Evolutionary conservation across 2,888 invertebrate genomes (phyloP).

Genomic region (Brachynemurus nebulosus): DNA sequence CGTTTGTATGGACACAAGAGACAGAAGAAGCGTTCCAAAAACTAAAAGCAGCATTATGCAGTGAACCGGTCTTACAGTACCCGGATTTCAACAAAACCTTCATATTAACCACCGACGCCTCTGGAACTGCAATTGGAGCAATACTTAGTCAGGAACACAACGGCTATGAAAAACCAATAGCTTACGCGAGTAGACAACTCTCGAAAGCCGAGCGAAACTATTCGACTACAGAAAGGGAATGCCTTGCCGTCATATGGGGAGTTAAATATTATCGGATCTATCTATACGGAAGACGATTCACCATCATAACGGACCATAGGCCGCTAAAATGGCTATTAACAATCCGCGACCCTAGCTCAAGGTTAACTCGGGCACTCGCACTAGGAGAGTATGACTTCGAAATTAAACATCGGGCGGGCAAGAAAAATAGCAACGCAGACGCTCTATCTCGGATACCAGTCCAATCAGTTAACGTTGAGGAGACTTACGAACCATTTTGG

Average conservation of each 20-base stretch:
- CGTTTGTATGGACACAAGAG: neutral
- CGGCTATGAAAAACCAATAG: neutral
- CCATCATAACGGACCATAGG: neutral
- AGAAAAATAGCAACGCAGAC: neutral
- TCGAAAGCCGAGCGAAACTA: neutral
- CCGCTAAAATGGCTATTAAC: neutral
- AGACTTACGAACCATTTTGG: too few species aligned
- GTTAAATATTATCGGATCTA: neutral
- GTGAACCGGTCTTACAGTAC: constrained; percentile 1
- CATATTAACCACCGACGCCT: neutral
- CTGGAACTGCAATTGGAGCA: neutral
- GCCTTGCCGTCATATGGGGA: neutral
- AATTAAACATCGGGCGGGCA: neutral
- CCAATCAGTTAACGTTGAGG: too few species aligned
- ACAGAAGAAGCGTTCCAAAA: constrained; percentile 5
- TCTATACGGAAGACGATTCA: neutral
- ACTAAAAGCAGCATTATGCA: neutral
- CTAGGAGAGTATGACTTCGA: neutral
- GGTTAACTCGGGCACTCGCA: too few species aligned
- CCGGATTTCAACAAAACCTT: neutral
- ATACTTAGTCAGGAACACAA: neutral
- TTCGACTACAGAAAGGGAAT: neutral
- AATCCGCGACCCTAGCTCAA: neutral
- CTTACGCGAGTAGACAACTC: neutral
- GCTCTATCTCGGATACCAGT: neutral